Evolutionary conservation across 2,888 invertebrate genomes (phyloP).

Genomic region (Eutolmus rufibarbis): DNA sequence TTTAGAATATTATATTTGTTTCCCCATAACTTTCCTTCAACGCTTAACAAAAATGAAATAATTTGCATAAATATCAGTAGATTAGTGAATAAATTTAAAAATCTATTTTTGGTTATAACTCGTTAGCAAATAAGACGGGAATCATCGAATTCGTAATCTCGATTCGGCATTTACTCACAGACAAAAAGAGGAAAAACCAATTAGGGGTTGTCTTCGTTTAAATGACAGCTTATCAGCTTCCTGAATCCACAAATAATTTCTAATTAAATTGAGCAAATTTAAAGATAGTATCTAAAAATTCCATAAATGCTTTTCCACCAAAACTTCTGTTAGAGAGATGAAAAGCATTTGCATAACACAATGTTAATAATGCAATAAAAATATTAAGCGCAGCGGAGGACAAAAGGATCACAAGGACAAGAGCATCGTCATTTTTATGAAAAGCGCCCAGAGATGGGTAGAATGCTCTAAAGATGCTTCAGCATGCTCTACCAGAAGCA

Average conservation of each 20-base stretch:
- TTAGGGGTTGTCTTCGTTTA: neutral
- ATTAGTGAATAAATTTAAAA: too few species aligned
- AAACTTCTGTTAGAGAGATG: neutral
- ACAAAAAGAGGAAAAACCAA: too few species aligned
- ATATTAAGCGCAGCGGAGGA: neutral
- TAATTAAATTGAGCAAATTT: neutral
- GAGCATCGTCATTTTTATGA: neutral
- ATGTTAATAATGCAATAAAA: constrained; percentile 26
- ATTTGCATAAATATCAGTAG: too few species aligned
- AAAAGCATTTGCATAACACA: neutral
- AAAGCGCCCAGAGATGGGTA: neutral
- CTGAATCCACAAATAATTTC: neutral
- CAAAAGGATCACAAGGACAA: neutral
- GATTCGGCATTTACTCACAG: too few species aligned
- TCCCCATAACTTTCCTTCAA: too few species aligned
- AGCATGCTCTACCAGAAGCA: neutral
- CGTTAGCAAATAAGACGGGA: too few species aligned
- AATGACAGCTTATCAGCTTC: neutral
- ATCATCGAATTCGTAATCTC: too few species aligned
- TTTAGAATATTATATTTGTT: too few species aligned
- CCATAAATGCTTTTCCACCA: neutral
- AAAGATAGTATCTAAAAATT: neutral
- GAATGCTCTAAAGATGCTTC: neutral
- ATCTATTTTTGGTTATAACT: too few species aligned
- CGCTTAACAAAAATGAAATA: too few species aligned